Base-by-base conservation (phyloP, 2,113 vertebrate genomes). In the Forbesichthys papilliferus region DNA sequence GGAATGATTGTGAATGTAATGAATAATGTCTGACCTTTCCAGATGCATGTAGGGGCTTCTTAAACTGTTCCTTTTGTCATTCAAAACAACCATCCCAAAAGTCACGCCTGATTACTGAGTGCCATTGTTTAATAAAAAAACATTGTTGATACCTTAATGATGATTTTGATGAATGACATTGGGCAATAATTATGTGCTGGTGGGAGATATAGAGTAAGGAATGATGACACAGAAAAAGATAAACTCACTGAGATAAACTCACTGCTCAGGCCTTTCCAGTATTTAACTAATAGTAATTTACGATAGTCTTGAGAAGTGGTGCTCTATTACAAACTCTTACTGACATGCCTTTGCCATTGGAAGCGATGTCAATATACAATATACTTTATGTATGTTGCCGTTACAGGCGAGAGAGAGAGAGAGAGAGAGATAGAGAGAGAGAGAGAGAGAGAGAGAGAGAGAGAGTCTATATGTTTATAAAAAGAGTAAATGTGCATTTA, bases 1-100 rank as follows among this genome's bases (percentile, higher is more conserved):
- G 65, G 14, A n/a, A n/a, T 14, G 63, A 53, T 63, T 5, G 58
- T 11, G 52, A 56, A 65, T 57, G 55, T 59, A 64, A 79, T 59
- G 69, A 63, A 70, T 58, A 70, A 66, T 67, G 66, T 16, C 48
- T 74, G 73, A 77, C 79, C 58, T 69, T 79, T 51, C 14, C 20
- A 58, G 61, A 62, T 9, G 47, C 61, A 48, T 47, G 60, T 14
- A 48, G 61, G 61, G 4, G 42, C 46, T 46, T 48, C 61, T 62
- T 27, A 27, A 61, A 47, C 5, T 10, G 11, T 42, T 9, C 33
- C 42, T 61, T 5, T 61, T 61, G 36, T 47, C n/a, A 27, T 58
- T 27, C 36, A 46, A 46, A 16, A 61, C 59, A 42, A 61, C 5
- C n/a, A 47, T 9, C 4, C n/a, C 27, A 61, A 18, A 42, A 14